phyloP scores from a whole-genome alignment of 1,140 invertebrate genomes.

The Drosophila teissieri region DNA sequence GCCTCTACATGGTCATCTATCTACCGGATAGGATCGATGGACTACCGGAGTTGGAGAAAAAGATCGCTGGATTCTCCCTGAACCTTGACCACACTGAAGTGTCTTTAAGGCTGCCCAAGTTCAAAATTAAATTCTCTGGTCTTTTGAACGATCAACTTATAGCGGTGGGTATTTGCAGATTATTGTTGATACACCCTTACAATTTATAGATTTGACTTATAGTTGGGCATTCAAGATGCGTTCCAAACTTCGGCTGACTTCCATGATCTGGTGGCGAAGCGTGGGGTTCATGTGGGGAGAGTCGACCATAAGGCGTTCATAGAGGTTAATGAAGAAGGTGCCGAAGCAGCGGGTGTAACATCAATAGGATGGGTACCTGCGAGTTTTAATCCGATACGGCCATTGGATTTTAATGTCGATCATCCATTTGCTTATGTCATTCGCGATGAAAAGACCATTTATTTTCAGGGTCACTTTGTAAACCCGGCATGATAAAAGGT shows the following conservation, averaged over 20 bases:
- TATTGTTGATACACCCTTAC: not conserved
- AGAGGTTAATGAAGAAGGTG: slow-evolving; percentile 86
- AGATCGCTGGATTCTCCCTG: slow-evolving; percentile 69
- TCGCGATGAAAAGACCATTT: not conserved
- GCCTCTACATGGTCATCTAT: slow-evolving; percentile 86
- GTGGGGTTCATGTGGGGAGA: too few relatives aligned
- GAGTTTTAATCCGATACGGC: too few relatives aligned
- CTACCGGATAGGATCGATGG: slow-evolving; percentile 86
- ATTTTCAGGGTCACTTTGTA: not conserved
- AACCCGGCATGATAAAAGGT: not conserved
- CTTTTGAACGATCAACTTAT: slow-evolving; percentile 85
- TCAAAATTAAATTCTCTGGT: slow-evolving; percentile 86
- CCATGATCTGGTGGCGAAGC: slow-evolving; percentile 84
- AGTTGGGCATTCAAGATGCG: slow-evolving; percentile 86
- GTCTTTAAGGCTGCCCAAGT: slow-evolving; percentile 87
- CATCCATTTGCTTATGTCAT: slow-evolving; percentile 62
- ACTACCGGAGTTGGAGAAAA: slow-evolving; percentile 84
- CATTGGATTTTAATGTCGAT: slow-evolving; percentile 41
- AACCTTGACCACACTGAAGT: slow-evolving; percentile 76
- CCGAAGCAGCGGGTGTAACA: slow-evolving; percentile 85
- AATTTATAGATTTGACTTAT: not conserved
- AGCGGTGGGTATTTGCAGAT: slow-evolving; percentile 72
- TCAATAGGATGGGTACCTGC: too few relatives aligned
- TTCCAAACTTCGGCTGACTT: slow-evolving; percentile 87
- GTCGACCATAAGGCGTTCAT: slow-evolving; percentile 86